These are phyloP conservation scores for Dasyurus viverrinus DNA, from an alignment of 2,113 vertebrate species.

Conservation along the genomic window DNA sequence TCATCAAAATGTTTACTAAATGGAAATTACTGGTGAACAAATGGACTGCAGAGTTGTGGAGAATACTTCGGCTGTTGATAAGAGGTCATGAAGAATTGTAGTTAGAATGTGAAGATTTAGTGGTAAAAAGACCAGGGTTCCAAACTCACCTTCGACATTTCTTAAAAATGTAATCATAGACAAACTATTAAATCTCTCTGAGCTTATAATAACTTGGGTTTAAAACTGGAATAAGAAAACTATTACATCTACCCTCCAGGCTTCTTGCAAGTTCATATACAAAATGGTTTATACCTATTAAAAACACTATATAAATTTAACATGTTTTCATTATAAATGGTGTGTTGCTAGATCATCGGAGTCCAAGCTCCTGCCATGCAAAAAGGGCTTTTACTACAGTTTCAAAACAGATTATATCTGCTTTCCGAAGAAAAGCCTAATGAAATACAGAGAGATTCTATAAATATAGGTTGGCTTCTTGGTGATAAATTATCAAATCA, in stretches of 20 bases:
- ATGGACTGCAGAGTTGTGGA: background rate
- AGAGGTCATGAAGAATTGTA: background rate
- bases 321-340: background rate
- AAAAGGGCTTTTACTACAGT: background rate
- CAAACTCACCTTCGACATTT: background rate
- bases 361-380: background rate
- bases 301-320: background rate
- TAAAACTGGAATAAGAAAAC: background rate
- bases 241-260: background rate
- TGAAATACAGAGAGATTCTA: background rate
- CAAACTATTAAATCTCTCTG: background rate
- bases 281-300: background rate
- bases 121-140: background rate
- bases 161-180: background rate
- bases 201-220: background rate
- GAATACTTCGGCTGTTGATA: background rate
- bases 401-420: background rate
- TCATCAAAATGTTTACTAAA: constrained; percentile 15
- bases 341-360: background rate
- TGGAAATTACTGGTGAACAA: background rate
- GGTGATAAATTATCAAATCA: background rate
- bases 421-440: background rate
- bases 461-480: background rate
- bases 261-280: background rate
- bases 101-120: background rate